phyloP scores from a whole-genome alignment of 35 echinoderm and acorn worm genomes.

The Amphiura filiformis region DNA sequence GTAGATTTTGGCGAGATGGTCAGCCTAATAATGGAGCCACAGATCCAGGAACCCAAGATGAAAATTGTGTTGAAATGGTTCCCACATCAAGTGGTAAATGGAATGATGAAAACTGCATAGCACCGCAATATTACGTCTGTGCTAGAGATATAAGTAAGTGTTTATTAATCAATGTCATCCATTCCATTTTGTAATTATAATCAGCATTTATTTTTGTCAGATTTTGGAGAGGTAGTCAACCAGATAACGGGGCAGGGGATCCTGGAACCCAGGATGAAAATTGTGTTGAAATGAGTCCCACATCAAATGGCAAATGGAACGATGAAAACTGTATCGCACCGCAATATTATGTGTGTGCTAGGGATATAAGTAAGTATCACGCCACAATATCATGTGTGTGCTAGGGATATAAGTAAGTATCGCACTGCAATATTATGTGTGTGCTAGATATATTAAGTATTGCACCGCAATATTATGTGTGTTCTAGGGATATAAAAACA shows the following conservation, averaged over 20 bases:
- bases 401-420: not conserved
- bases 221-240: not conserved
- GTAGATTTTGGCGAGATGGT: not conserved
- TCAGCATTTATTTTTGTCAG: too few relatives aligned
- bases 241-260: not conserved
- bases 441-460: not conserved
- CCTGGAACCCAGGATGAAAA: not conserved
- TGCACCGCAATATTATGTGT: not conserved
- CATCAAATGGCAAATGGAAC: not conserved
- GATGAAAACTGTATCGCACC: constrained; percentile 1
- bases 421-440: not conserved
- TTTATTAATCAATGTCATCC: too few relatives aligned
- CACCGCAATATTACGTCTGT: not conserved
- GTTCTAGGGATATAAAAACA: not conserved
- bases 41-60: not conserved
- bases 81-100: not conserved
- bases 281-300: not conserved
- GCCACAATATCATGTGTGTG: not conserved
- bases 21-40: not conserved
- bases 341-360: not conserved
- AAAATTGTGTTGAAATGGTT: not conserved
- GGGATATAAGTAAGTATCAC: not conserved
- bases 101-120: constrained; percentile 4
- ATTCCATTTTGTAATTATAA: too few relatives aligned
- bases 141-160: constrained; percentile 6